Evolutionary conservation across 2,797 vertebrate species (phyloP), one percentile per base, ranked within the genome.

Genomic region (Mallotus villosus): DNA sequence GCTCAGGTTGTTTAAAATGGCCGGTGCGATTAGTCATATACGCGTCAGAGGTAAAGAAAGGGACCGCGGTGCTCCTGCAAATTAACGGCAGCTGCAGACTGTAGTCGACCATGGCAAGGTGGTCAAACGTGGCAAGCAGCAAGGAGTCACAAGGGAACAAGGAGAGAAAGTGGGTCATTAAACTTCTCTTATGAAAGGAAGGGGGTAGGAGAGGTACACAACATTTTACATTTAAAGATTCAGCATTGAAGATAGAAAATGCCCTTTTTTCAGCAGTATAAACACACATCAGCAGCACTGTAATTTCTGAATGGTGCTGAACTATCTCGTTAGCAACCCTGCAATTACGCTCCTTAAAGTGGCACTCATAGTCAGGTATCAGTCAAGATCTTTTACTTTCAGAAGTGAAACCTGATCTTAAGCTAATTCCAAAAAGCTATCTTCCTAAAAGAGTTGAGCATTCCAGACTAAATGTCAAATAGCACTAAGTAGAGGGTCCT

Each of bases 11-110:
- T 93, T 93, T 92, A 91, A 93, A 93, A 91, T 90, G 91, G 91
- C 91, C 87, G 87, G 82, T 89, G 92, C 90, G 92, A 94, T 93
- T 93, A 93, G 92, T 94, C 92, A 94, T 92, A 88, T 92, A 88
- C 89, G 89, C 85, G 82, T 83, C 79, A 75, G 88, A 91, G 89
- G 88, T 77, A 87, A 85, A 88, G 80, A 70, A 29, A 64, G 71
- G 81, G 51, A 74, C 76, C 75, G 74, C 75, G 62, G 70, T 68
- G 87, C 86, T 87, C 80, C 82, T 81, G 87, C 88, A 92, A 92
- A 93, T 92, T 91, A 92, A 91, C 89, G 90, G 89, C 87, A 91
- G 90, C 88, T 91, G 88, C 85, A 85, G 84, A 88, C 83, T 78
- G 85, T 82, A 87, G 89, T 82, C 81, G 75, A 83, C 87, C 86